These are phyloP conservation scores for Yponomeuta evonymella DNA, from an alignment of 2,888 invertebrate genomes.

Conservation along the genomic window DNA sequence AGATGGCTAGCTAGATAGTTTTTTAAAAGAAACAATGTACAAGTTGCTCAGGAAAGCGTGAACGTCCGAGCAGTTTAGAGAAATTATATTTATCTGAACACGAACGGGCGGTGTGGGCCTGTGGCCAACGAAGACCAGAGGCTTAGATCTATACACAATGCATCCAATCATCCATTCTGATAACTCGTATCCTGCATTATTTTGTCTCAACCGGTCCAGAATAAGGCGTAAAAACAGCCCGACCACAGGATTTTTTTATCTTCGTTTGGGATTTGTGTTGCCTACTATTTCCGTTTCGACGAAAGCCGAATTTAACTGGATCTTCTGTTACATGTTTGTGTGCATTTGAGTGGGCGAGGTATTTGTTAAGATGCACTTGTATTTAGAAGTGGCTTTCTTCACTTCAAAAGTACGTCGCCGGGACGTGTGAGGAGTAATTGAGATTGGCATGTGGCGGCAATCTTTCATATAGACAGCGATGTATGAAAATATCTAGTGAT, in stretches of 20 bases:
- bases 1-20: background rate
- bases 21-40: slow-evolving; percentile 12
- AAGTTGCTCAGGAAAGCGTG: slow-evolving; percentile 55
- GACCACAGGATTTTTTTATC: too few species aligned
- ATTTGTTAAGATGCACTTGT: background rate
- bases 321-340: background rate
- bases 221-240: too few species aligned
- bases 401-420: background rate
- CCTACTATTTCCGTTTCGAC: too few species aligned
- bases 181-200: too few species aligned
- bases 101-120: slow-evolving; percentile 12
- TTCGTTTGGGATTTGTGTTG: too few species aligned
- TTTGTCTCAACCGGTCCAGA: too few species aligned
- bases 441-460: background rate
- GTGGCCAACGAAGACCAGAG: background rate
- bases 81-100: slow-evolving; percentile 10
- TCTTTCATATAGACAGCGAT: background rate
- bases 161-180: background rate
- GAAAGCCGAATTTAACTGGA: background rate
- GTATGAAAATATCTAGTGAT: too few species aligned
- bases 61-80: slow-evolving; percentile 25
- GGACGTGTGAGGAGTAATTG: background rate
- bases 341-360: background rate
- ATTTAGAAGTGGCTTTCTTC: background rate
- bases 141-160: background rate